phyloP scores from a whole-genome alignment of 2,113 vertebrate species.

The Phyllostomus hastatus region DNA sequence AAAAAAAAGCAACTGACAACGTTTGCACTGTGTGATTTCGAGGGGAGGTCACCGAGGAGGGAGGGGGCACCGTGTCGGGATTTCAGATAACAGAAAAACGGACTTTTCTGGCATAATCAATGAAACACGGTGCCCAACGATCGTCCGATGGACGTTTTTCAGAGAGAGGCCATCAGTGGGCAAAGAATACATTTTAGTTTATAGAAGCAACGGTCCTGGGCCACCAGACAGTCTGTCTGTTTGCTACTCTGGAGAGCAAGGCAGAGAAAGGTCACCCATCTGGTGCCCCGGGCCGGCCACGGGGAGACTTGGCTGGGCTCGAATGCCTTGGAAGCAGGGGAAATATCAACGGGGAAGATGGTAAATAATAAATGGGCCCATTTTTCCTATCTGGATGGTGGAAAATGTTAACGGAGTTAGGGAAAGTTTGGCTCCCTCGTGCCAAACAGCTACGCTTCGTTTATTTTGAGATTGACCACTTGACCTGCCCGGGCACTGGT shows the following conservation, averaged over 20 bases:
- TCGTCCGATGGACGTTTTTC: slow-evolving; percentile 51
- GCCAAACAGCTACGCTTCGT: slow-evolving; percentile 41
- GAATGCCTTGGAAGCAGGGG: slow-evolving; percentile 73
- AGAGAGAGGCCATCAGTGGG: slow-evolving; percentile 49
- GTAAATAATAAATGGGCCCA: slow-evolving; percentile 78
- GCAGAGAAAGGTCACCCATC: slow-evolving; percentile 69
- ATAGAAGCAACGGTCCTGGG: slow-evolving; percentile 39
- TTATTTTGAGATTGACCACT: slow-evolving; percentile 46
- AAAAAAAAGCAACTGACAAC: slow-evolving; percentile 30
- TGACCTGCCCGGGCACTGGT: slow-evolving; percentile 54
- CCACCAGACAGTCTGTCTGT: slow-evolving; percentile 47
- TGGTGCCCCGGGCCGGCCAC: slow-evolving; percentile 51
- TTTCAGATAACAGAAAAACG: slow-evolving; percentile 41
- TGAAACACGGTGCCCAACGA: slow-evolving; percentile 42
- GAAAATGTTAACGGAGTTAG: slow-evolving; percentile 76
- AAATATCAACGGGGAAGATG: slow-evolving; percentile 76
- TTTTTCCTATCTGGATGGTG: slow-evolving; percentile 74
- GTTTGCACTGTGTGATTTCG: slow-evolving; percentile 38
- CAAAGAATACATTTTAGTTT: slow-evolving; percentile 62
- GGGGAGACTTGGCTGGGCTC: slow-evolving; percentile 50
- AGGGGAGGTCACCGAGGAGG: background rate
- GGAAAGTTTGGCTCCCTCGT: slow-evolving; percentile 34
- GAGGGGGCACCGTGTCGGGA: background rate
- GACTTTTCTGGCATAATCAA: background rate
- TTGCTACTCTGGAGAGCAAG: slow-evolving; percentile 62